These are phyloP conservation scores for Oryzias celebensis DNA, from an alignment of 2,113 vertebrate genomes.

Conservation along the genomic window DNA sequence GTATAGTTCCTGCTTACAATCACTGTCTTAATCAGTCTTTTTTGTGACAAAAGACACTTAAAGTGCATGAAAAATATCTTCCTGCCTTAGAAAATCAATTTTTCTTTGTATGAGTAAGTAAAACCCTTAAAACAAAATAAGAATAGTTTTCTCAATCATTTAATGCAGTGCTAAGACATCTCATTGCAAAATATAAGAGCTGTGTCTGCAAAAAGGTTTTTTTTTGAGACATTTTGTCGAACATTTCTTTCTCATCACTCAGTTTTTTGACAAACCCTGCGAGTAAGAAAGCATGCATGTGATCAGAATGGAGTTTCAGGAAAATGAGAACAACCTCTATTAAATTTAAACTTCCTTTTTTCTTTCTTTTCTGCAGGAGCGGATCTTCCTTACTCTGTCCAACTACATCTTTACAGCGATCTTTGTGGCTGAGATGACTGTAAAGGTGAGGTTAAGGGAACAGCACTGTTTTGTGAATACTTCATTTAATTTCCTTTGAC, in stretches of 20 bases:
- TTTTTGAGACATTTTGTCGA: conserved; percentile 10
- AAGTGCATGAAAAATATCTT: too few relatives aligned
- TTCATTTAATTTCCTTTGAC: too few relatives aligned
- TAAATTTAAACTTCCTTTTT: conserved; percentile 9
- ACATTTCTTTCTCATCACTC: conserved; percentile 23
- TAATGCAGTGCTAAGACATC: conserved; percentile 23
- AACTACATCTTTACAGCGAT: conserved; percentile 98
- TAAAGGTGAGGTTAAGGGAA: conserved; percentile 84
- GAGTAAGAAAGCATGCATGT: too few relatives aligned
- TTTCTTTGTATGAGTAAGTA: neutral
- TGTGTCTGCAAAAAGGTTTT: conserved; percentile 13
- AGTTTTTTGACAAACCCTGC: too few relatives aligned
- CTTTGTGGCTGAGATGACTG: conserved; percentile 95
- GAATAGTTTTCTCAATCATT: conserved; percentile 18
- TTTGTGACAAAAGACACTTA: too few relatives aligned
- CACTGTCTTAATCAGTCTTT: too few relatives aligned
- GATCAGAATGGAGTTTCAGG: too few relatives aligned
- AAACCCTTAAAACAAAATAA: conserved; percentile 4
- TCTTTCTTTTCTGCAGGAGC: conserved; percentile 79
- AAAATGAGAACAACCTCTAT: too few relatives aligned
- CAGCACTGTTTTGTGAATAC: too few relatives aligned
- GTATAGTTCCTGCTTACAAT: too few relatives aligned
- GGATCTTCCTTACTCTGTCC: conserved; percentile 93
- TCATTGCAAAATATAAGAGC: conserved; percentile 32
- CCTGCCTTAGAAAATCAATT: too few relatives aligned